Percentiles rank a stretch among this genome's conserved stretches.
phyloP scores from a whole-genome alignment of 2,113 vertebrate genomes.

The Prunella himalayana region DNA sequence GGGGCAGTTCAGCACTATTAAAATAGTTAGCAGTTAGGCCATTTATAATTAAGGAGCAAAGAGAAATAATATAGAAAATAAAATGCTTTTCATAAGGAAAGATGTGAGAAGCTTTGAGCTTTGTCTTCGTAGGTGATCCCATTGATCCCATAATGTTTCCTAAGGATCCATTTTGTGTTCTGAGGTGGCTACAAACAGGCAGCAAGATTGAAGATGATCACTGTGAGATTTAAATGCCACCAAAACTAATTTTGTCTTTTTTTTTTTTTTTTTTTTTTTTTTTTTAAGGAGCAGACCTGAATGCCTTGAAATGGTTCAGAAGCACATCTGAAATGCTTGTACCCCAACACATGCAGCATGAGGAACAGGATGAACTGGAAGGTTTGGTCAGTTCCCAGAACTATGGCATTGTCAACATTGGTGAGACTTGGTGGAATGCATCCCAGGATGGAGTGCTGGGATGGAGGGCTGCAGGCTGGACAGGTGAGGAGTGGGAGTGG shows the following conservation, averaged over 20 bases:
- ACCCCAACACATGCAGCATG: fast-evolving
- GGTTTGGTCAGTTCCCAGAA: background rate
- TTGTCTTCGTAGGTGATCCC: background rate
- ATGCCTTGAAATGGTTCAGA: background rate
- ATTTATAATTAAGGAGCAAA: background rate
- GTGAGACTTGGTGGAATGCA: background rate
- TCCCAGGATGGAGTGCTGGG: background rate
- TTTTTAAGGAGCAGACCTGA: background rate
- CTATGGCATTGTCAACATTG: background rate
- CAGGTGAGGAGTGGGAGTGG: background rate
- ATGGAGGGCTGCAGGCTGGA: background rate
- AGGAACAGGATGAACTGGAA: background rate
- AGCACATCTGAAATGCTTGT: background rate
- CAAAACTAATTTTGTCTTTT: background rate
- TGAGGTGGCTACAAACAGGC: background rate
- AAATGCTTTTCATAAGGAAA: background rate
- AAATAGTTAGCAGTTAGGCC: background rate
- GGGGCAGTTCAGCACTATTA: background rate
- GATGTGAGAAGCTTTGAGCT: background rate
- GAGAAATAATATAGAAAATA: background rate
- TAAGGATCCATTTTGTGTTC: background rate
- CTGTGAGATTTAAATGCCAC: background rate
- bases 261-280: too few relatives aligned
- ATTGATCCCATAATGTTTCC: background rate
- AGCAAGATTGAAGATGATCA: background rate